Percentiles rank a stretch among this genome's conserved stretches.
phyloP scores from a whole-genome alignment of 2,113 vertebrate genomes.

The Pandion haliaetus region DNA sequence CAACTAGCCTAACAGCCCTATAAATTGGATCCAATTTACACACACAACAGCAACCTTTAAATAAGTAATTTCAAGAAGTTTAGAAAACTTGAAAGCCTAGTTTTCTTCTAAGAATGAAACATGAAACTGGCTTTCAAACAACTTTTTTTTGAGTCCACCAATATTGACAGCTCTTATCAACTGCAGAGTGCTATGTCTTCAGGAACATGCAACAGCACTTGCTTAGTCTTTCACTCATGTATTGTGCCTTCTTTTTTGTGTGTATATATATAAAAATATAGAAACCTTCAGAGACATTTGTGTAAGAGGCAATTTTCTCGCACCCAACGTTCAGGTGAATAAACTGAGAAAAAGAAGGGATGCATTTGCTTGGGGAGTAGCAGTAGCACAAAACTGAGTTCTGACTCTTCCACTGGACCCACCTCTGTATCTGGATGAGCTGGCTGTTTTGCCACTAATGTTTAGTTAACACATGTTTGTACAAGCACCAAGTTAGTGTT shows the following conservation, averaged over 20 bases:
- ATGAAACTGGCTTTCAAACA: not conserved
- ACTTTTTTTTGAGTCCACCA: not conserved
- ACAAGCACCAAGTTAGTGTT: not conserved
- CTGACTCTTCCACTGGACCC: not conserved
- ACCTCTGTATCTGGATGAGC: not conserved
- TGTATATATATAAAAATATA: no score
- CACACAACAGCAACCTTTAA: not conserved
- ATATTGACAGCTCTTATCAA: not conserved
- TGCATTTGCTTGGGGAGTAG: not conserved
- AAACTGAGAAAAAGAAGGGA: not conserved
- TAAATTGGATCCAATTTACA: not conserved
- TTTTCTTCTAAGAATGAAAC: not conserved
- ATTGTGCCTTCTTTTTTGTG: accelerated
- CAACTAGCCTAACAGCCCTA: not conserved
- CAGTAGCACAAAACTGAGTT: not conserved
- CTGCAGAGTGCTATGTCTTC: not conserved
- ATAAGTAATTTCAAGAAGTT: not conserved
- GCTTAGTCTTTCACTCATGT: not conserved
- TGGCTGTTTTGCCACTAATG: not conserved
- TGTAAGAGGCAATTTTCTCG: not conserved
- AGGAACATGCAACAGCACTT: not conserved
- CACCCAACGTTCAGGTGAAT: not conserved
- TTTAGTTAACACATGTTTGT: not conserved
- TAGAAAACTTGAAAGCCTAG: not conserved
- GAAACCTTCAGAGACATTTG: not conserved